Conservation (phyloP, 2,113 vertebrate genomes). For the Podilymbus podiceps region DNA sequence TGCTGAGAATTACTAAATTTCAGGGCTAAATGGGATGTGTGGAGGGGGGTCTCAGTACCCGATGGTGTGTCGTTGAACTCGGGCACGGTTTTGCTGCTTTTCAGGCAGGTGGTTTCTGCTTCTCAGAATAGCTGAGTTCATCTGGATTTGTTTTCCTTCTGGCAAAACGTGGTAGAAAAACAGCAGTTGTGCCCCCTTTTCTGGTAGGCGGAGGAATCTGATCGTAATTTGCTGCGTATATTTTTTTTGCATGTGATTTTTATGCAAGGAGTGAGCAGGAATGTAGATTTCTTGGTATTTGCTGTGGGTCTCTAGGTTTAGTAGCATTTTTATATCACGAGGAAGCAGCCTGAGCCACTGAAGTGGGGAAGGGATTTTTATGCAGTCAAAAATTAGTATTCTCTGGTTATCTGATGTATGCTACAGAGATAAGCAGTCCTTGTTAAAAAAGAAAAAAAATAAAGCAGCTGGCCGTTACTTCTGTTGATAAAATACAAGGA, state of each 20-base stretch:
- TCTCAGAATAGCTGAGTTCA: background rate
- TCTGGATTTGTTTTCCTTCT: background rate
- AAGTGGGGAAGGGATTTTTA: background rate
- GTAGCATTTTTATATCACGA: background rate
- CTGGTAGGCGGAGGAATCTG: background rate
- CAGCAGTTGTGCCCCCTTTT: background rate
- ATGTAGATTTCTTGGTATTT: background rate
- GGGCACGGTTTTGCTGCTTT: background rate
- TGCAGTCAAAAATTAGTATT: slow-evolving; percentile 13
- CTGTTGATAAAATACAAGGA: background rate
- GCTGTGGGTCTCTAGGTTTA: background rate
- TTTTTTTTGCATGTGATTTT: background rate
- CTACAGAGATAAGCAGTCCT: background rate
- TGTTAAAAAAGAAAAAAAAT: background rate
- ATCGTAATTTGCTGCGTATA: background rate
- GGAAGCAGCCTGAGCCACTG: background rate
- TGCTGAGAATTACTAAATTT: background rate
- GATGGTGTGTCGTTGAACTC: background rate
- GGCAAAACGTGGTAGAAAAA: background rate
- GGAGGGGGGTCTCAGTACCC: background rate
- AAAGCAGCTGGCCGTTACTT: background rate
- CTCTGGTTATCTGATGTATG: background rate
- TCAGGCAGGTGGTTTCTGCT: background rate
- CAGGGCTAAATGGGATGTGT: background rate
- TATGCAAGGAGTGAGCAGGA: background rate